A percentile compares a stretch with the other conserved stretches of the same genome.
Conservation (phyloP, 2,113 vertebrate genomes). For the Sula dactylatra region DNA sequence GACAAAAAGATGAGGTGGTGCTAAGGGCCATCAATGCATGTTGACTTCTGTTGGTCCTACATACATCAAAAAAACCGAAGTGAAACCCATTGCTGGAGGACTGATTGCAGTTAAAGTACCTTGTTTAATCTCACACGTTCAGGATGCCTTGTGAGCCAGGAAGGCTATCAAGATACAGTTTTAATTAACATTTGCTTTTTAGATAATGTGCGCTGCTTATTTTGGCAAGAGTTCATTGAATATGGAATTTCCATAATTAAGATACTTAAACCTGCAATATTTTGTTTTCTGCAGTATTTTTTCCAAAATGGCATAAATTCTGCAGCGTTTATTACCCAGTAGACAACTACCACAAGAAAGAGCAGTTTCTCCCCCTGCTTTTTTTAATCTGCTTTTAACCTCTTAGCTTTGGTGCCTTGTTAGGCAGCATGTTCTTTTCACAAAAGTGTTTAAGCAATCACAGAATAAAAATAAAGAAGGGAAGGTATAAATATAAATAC, state of each 20-base stretch:
- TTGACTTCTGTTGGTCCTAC: slow-evolving; percentile 54
- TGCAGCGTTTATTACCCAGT: slow-evolving; percentile 53
- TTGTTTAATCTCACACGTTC: slow-evolving; percentile 66
- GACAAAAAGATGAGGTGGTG: slow-evolving; percentile 53
- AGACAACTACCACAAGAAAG: slow-evolving; percentile 55
- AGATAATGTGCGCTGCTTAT: slow-evolving; percentile 76
- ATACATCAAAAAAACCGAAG: slow-evolving; percentile 65
- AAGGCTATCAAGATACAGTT: slow-evolving; percentile 72
- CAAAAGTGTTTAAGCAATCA: not conserved
- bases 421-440: not conserved
- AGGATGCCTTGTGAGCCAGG: slow-evolving; percentile 62
- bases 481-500: not conserved
- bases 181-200: slow-evolving; percentile 81
- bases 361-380: slow-evolving; percentile 17
- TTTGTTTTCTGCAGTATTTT: slow-evolving; percentile 65
- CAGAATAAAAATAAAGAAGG: not conserved
- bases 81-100: slow-evolving; percentile 16
- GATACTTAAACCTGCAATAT: slow-evolving; percentile 74
- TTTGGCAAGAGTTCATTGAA: slow-evolving; percentile 76
- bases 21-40: slow-evolving; percentile 13
- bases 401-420: not conserved
- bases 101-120: slow-evolving; percentile 66
- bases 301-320: slow-evolving; percentile 61
- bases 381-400: slow-evolving; percentile 27
- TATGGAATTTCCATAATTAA: slow-evolving; percentile 77